phyloP scores from a whole-genome alignment of 2,113 vertebrate genomes.

The Forbesichthys papilliferus region DNA sequence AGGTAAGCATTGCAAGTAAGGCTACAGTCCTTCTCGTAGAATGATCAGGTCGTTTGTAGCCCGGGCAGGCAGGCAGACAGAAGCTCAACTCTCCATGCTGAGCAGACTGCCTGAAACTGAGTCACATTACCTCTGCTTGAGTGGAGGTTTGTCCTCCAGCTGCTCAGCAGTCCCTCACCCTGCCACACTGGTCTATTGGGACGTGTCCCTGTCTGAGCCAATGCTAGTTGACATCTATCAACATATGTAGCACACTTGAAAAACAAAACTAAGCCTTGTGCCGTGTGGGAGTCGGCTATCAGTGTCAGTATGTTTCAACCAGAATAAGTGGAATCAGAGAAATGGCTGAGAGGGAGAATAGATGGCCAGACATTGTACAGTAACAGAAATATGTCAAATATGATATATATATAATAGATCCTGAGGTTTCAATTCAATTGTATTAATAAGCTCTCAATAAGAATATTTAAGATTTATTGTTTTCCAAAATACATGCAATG shows the following conservation, averaged over 20 bases:
- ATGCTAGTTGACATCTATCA: slow-evolving; percentile 71
- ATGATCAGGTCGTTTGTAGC: slow-evolving; percentile 12
- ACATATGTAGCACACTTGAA: slow-evolving; percentile 57
- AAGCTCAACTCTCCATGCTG: slow-evolving; percentile 26
- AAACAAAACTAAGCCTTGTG: slow-evolving; percentile 58
- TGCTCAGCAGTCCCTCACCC: slow-evolving; percentile 52
- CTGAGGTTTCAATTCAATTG: neutral
- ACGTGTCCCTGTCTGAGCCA: slow-evolving; percentile 53
- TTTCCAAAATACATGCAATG: slow-evolving; percentile 18
- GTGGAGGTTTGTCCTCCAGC: slow-evolving; percentile 52
- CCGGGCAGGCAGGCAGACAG: slow-evolving; percentile 20
- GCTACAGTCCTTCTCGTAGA: slow-evolving; percentile 29
- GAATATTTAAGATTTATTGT: neutral
- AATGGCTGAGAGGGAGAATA: slow-evolving; percentile 10
- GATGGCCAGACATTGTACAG: neutral
- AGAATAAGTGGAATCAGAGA: slow-evolving; percentile 13
- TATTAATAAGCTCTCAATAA: neutral
- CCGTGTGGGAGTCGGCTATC: slow-evolving; percentile 54
- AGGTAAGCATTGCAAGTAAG: slow-evolving; percentile 39
- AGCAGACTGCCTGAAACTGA: slow-evolving; percentile 35
- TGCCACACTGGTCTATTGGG: slow-evolving; percentile 57
- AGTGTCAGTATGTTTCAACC: slow-evolving; percentile 53
- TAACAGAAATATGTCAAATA: neutral
- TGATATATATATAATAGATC: no score
- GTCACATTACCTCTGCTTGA: slow-evolving; percentile 52